A percentile compares a stretch with the other conserved stretches of the same genome.
phyloP scores from a whole-genome alignment of 37 sponge, comb jelly and placozoan genomes.

The Corticium candelabrum region DNA sequence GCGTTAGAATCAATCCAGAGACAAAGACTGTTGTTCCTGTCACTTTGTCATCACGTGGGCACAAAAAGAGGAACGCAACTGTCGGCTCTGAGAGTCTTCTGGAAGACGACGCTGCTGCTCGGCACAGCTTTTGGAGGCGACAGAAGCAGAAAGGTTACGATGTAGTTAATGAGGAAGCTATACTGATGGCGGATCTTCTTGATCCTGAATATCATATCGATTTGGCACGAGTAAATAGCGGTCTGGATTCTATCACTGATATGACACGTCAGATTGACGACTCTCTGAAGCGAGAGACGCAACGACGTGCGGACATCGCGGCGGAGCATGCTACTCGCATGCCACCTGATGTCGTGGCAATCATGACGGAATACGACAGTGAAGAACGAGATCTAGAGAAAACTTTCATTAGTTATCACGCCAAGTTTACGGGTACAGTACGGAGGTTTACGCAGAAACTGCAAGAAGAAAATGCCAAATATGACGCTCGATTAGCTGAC shows the following conservation, averaged over 20 bases:
- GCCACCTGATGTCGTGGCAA: constrained; percentile 10
- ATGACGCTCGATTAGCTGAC: not conserved
- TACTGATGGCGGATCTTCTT: not conserved
- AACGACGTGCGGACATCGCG: constrained; percentile 9
- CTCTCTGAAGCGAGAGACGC: not conserved
- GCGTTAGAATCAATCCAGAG: constrained; percentile 15
- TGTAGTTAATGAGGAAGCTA: not conserved
- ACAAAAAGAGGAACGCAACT: too few relatives aligned
- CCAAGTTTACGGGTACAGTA: not conserved
- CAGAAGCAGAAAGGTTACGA: constrained; percentile 2
- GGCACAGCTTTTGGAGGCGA: constrained; percentile 11
- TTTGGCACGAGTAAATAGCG: not conserved
- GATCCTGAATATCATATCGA: not conserved
- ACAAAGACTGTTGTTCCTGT: constrained; percentile 18
- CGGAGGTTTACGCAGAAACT: not conserved
- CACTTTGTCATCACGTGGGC: constrained; percentile 7
- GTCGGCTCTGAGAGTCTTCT: not conserved
- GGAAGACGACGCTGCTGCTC: not conserved
- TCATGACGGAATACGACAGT: not conserved
- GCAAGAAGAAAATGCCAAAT: not conserved
- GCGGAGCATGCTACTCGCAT: not conserved
- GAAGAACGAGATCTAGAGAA: not conserved
- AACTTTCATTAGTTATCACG: not conserved
- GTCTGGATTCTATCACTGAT: not conserved
- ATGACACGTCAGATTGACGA: not conserved